Conservation (phyloP, 2,113 vertebrate species). For the Puffinus mauretanicus region DNA sequence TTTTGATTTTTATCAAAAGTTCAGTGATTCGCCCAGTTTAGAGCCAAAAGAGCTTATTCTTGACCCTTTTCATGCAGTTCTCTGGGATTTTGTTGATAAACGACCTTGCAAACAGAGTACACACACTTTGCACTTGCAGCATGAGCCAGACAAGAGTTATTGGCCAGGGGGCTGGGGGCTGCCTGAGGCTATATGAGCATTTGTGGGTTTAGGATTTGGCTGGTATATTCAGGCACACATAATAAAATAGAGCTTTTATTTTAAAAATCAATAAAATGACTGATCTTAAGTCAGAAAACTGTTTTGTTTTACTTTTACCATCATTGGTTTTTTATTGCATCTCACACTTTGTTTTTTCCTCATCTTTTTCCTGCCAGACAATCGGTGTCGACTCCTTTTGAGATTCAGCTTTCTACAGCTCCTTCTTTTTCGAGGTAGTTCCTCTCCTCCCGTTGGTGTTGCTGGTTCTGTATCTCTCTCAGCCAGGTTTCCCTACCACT, state of each 20-base stretch:
- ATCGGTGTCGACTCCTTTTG: neutral
- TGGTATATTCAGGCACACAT: slow-evolving; percentile 60
- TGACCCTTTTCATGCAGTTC: neutral
- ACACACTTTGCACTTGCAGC: neutral
- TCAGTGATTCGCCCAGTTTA: neutral
- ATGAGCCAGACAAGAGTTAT: slow-evolving; percentile 53
- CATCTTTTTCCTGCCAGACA: neutral
- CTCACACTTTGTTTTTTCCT: slow-evolving; percentile 28
- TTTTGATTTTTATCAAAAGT: neutral
- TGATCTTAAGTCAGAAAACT: slow-evolving; percentile 57
- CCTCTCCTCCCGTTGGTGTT: neutral
- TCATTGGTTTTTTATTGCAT: slow-evolving; percentile 27
- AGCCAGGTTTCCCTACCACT: neutral
- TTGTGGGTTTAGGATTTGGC: slow-evolving; percentile 34
- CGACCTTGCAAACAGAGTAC: neutral
- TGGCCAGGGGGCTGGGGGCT: slow-evolving; percentile 38
- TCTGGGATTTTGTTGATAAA: slow-evolving; percentile 34
- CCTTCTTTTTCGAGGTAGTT: neutral
- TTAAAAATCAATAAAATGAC: slow-evolving; percentile 71
- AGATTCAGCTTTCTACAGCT: neutral
- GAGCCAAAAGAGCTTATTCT: neutral
- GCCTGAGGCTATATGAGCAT: neutral
- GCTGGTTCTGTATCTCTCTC: neutral
- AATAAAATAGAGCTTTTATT: slow-evolving; percentile 62
- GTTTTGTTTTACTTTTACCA: slow-evolving; percentile 42